Percentiles rank a stretch among this genome's conserved stretches.
Conservation (phyloP, 2,797 vertebrate genomes). For the Crocidura indochinensis region DNA sequence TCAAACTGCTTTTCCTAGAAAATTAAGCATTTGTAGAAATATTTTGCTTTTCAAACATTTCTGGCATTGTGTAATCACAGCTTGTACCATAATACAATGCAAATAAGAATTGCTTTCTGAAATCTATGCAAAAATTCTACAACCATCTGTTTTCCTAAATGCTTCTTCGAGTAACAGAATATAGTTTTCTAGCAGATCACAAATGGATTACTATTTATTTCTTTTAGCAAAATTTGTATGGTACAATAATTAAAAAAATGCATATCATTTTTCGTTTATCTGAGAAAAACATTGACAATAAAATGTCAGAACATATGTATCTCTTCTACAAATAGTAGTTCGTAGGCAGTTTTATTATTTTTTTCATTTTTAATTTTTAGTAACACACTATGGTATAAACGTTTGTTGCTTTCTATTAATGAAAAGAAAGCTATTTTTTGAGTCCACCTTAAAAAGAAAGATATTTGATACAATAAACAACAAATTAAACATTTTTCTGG, state of each 20-base stretch:
- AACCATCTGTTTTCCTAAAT: conserved; percentile 50
- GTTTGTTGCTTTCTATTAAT: no score
- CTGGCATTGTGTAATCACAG: conserved; percentile 47
- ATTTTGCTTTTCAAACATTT: conserved; percentile 33
- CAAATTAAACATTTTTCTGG: conserved; percentile 28
- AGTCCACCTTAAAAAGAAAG: neutral
- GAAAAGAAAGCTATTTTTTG: no score
- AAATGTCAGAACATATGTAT: neutral
- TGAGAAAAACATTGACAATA: neutral
- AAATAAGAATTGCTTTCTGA: conserved; percentile 50
- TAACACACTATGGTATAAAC: no score
- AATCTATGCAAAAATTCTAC: conserved; percentile 21
- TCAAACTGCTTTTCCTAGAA: conserved; percentile 11
- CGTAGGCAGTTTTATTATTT: no score
- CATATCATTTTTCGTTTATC: neutral
- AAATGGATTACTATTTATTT: neutral
- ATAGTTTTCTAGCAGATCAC: neutral
- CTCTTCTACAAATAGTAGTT: neutral
- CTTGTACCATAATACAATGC: conserved; percentile 25
- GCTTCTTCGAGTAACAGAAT: conserved; percentile 40
- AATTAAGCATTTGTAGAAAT: conserved; percentile 34
- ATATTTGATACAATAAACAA: neutral
- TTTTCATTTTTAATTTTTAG: no score
- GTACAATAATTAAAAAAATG: neutral
- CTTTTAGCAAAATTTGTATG: neutral